phyloP scores from a whole-genome alignment of 2,797 vertebrate genomes.

The Adelosebastes latens region DNA sequence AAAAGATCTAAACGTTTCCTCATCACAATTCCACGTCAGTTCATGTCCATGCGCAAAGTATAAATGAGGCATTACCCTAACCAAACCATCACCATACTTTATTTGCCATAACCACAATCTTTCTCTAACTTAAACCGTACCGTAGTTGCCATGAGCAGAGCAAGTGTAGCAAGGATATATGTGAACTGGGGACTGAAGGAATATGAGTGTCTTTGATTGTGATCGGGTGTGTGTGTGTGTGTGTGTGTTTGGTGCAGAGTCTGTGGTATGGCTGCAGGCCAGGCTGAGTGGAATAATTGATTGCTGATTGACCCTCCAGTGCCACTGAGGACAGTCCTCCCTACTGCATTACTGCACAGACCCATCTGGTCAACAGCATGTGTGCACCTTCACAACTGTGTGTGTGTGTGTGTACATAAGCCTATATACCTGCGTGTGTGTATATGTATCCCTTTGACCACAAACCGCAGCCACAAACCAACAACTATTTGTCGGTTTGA shows the following conservation, averaged over 20 bases:
- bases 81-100: too few species aligned
- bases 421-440: background rate
- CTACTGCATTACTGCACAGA: slow-evolving; percentile 68
- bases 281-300: slow-evolving; percentile 79
- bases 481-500: background rate
- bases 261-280: slow-evolving; percentile 72
- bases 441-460: slow-evolving; percentile 4
- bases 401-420: slow-evolving; percentile 1
- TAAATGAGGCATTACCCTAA: too few species aligned
- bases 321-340: slow-evolving; percentile 66
- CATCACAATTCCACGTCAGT: too few species aligned
- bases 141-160: too few species aligned
- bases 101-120: too few species aligned
- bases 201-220: slow-evolving; percentile 3
- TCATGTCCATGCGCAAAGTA: too few species aligned
- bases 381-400: slow-evolving; percentile 17
- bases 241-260: slow-evolving; percentile 38
- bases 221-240: background rate
- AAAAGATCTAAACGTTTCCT: too few species aligned
- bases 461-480: slow-evolving; percentile 42
- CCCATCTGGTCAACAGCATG: slow-evolving; percentile 41
- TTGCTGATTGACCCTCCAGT: slow-evolving; percentile 77
- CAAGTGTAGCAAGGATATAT: background rate
- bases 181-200: background rate
- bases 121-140: too few species aligned